These are phyloP conservation scores for Dinoponera quadriceps DNA, from an alignment of 1,140 invertebrate species.

Conservation along the genomic window DNA sequence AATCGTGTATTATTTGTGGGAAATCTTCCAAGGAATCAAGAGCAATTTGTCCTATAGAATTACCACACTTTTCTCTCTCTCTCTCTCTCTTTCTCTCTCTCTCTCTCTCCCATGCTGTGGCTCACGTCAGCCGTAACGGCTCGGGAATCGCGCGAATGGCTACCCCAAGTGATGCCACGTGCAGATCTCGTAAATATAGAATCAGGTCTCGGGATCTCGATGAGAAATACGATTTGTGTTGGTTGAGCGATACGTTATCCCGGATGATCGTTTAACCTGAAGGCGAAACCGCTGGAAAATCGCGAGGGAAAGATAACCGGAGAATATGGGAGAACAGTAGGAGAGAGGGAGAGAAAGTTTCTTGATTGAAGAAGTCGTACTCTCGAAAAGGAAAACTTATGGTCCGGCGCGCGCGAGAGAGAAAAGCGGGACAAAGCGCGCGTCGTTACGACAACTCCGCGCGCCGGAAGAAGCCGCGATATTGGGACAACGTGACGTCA, in stretches of 20 bases:
- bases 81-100: not conserved
- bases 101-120: too few species aligned
- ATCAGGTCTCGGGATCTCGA: not conserved
- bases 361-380: conserved; percentile 31
- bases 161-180: conserved; percentile 39
- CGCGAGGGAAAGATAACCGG: not conserved
- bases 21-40: conserved; percentile 41
- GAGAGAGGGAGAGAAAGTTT: conserved; percentile 21
- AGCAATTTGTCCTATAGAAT: conserved; percentile 24
- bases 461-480: conserved; percentile 10
- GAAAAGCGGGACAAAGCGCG: conserved; percentile 7
- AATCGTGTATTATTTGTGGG: conserved; percentile 28
- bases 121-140: not conserved
- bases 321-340: not conserved
- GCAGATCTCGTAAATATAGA: conserved; percentile 43
- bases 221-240: conserved; percentile 1
- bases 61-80: not conserved
- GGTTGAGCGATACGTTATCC: not conserved
- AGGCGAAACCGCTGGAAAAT: not conserved
- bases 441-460: conserved; percentile 13
- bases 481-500: conserved; percentile 9
- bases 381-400: conserved; percentile 19
- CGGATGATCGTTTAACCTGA: conserved; percentile 13
- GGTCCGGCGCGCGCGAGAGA: too few species aligned
- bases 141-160: conserved; percentile 9